Percentiles rank a stretch among this genome's conserved stretches.
These are phyloP conservation scores for Apeira syringaria DNA, from an alignment of 2,888 invertebrate species.

Conservation along the genomic window DNA sequence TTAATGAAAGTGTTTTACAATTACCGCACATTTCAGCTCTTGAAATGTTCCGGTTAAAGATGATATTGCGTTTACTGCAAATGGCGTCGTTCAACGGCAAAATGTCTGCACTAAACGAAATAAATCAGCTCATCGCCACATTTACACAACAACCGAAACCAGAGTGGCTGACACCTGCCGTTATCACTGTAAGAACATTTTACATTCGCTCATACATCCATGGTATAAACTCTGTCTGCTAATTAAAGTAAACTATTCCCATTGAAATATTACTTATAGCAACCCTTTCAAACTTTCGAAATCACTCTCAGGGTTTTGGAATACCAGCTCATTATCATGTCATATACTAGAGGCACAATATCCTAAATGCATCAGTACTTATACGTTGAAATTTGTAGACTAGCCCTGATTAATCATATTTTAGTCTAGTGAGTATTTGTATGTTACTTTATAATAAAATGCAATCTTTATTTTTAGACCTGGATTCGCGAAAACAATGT, in stretches of 20 bases:
- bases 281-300: too few relatives aligned
- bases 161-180: conserved; percentile 96
- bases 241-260: too few relatives aligned
- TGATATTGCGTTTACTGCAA: conserved; percentile 96
- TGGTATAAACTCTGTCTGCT: too few relatives aligned
- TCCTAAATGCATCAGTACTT: too few relatives aligned
- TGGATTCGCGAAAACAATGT: conserved; percentile 99
- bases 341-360: too few relatives aligned
- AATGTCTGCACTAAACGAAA: conserved; percentile 99
- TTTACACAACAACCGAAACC: conserved; percentile 96
- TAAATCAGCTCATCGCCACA: conserved; percentile 97
- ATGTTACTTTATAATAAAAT: too few relatives aligned
- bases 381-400: too few relatives aligned
- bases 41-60: conserved; percentile 97
- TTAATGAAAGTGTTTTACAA: background rate
- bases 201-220: background rate
- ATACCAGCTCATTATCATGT: too few relatives aligned
- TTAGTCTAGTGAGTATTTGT: too few relatives aligned
- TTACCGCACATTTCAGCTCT: conserved; percentile 75
- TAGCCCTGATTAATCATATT: too few relatives aligned
- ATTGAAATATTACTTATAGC: too few relatives aligned
- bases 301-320: too few relatives aligned
- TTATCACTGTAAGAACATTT: conserved; percentile 91
- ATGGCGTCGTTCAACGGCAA: conserved; percentile 99
- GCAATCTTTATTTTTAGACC: conserved; percentile 79